Evolutionary conservation across 1,140 invertebrate species (phyloP).

Genomic region (Drosophila athabasca): DNA sequence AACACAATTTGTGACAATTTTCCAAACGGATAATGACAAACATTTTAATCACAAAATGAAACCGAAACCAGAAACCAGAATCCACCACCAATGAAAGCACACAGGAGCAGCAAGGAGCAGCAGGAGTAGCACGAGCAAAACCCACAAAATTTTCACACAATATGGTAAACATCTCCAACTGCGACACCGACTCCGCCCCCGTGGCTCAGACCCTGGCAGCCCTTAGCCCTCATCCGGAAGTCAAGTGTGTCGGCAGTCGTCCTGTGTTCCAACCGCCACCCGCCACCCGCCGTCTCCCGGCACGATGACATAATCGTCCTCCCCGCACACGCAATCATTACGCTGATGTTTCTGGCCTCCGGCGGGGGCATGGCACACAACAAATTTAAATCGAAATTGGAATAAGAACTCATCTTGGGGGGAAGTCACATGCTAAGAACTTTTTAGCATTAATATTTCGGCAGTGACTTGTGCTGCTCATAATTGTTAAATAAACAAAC

Average conservation of each 20-base stretch:
- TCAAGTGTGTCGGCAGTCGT: slow-evolving; percentile 52
- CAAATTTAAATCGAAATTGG: slow-evolving; percentile 44
- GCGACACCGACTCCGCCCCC: background rate
- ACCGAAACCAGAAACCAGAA: slow-evolving; percentile 33
- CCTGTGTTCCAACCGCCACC: slow-evolving; percentile 5
- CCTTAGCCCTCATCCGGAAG: slow-evolving; percentile 45
- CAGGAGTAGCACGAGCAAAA: slow-evolving; percentile 25
- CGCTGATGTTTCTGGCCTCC: slow-evolving; percentile 3
- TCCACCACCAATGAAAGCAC: slow-evolving; percentile 11
- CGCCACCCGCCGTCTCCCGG: too few species aligned
- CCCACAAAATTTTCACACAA: slow-evolving; percentile 42
- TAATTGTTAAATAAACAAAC: too few species aligned
- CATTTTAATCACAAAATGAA: slow-evolving; percentile 79
- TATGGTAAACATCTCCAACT: slow-evolving; percentile 41
- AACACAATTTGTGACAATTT: slow-evolving; percentile 83
- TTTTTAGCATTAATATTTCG: too few species aligned
- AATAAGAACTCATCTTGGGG: too few species aligned
- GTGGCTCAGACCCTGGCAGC: slow-evolving; percentile 1
- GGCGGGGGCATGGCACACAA: slow-evolving; percentile 9
- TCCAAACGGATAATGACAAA: slow-evolving; percentile 83
- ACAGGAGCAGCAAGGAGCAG: background rate
- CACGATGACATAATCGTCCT: too few species aligned
- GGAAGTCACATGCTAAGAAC: too few species aligned
- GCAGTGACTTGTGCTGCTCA: too few species aligned
- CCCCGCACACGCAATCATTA: too few species aligned